These are phyloP conservation scores for Anabacerthia variegaticeps DNA, from an alignment of 2,797 vertebrate species.

Conservation along the genomic window DNA sequence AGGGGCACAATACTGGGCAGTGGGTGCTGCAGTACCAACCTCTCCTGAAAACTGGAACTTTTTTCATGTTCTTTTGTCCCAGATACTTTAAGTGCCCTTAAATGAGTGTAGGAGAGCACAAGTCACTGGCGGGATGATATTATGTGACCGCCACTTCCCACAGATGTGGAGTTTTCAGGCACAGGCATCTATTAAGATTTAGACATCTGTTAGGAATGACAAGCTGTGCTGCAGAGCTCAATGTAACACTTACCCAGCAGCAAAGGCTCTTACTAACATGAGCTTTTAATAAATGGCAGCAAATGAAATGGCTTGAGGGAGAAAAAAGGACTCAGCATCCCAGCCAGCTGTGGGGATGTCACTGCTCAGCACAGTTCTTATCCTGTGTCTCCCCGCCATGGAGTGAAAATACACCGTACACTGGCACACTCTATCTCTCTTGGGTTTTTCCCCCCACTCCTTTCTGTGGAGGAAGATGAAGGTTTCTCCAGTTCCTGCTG, in stretches of 20 bases:
- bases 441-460: fast-evolving
- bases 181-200: neutral
- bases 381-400: fast-evolving
- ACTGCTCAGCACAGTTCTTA: neutral
- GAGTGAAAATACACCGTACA: neutral
- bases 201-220: neutral
- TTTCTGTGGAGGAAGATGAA: neutral
- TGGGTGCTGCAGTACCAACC: neutral
- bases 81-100: neutral
- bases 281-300: constrained; percentile 28
- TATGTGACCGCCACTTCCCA: neutral
- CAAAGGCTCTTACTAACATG: constrained; percentile 6
- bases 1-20: neutral
- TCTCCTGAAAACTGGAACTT: neutral
- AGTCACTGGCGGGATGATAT: neutral
- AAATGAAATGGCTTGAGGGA: neutral
- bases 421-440: neutral
- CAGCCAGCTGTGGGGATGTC: neutral
- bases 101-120: fast-evolving
- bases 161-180: neutral
- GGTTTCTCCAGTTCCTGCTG: neutral
- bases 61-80: neutral
- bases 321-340: neutral
- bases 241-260: neutral
- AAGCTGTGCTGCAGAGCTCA: neutral